Base-by-base conservation (phyloP, 2,113 vertebrate species). In the Suncus etruscus region DNA sequence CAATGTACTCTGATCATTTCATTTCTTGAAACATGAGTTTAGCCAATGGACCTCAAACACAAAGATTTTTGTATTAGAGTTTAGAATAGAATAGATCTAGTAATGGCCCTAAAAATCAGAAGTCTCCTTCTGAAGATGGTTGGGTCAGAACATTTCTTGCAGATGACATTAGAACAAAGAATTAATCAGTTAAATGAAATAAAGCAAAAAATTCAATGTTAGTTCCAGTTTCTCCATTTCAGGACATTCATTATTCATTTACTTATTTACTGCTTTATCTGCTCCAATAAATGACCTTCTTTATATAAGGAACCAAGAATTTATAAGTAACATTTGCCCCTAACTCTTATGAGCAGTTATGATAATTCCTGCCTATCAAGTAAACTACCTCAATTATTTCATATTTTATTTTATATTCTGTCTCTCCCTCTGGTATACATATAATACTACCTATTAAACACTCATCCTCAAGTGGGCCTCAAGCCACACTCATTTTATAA, bases 1-100 rank as follows among this genome's bases (percentile, higher is more conserved):
- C 48, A 74, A 82, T 24, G 69, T n/a, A 76, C 1, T 29, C 8
- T 91, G 68, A 66, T 76, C 15, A 11, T 72, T 83, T 12, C 63
- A 83, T 83, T 83, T 74, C 48, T 72, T 94, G 24, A 25, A 93
- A 54, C 22, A 84, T 89, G 11, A 86, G 16, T 8, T 24, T 86
- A 91, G 88, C 25, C 70, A 69, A 27, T 47, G 27, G 51, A 27
- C 10, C 31, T 18, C n/a, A 72, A 47, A 58, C 82, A 88, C 77
- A 92, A 39, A 47, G 39, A 39, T 39, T 39, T 39, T 39, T 39
- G 39, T 5, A 10, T 54, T 54, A 54, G 51, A 10, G 51, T 54
- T 54, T 54, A 14, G 39, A 39, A 50, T 70, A 32, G 7, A 88
- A 12, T 63, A 82, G 90, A 24, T 27, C 10, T 18, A 80, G 9